These are phyloP conservation scores for Leucosticte australis DNA, from an alignment of 2,113 vertebrate genomes.

Conservation along the genomic window DNA sequence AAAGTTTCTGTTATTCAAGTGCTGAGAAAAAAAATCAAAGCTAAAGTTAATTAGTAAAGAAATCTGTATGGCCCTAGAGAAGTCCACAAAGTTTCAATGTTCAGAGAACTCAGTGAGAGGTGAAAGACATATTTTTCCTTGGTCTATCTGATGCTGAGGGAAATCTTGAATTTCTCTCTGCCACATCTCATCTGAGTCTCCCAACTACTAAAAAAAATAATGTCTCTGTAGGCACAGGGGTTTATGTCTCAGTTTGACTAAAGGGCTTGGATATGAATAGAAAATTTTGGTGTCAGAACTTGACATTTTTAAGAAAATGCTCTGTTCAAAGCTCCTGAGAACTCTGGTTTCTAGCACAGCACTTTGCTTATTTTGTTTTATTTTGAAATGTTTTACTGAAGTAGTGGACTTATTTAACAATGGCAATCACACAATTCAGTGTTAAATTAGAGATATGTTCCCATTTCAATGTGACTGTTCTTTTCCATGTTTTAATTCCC, in stretches of 20 bases:
- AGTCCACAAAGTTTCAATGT: not conserved
- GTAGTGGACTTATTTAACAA: not conserved
- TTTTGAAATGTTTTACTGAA: not conserved
- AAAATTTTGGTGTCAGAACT: not conserved
- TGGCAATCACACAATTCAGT: not conserved
- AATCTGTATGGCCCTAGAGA: not conserved
- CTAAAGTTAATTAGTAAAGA: not conserved
- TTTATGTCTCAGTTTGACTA: not conserved
- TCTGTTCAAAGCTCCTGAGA: not conserved
- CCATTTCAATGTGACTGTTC: not conserved
- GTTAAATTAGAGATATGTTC: not conserved
- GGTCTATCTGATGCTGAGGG: not conserved
- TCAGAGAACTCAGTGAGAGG: not conserved
- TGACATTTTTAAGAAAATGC: not conserved
- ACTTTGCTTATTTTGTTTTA: not conserved
- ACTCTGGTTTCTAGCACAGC: not conserved
- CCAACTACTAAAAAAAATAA: not conserved
- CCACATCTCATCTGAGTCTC: not conserved
- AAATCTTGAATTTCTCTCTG: not conserved
- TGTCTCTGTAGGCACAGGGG: not conserved
- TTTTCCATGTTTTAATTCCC: not conserved
- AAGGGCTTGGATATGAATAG: not conserved
- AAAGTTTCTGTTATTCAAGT: not conserved
- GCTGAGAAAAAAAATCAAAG: not conserved
- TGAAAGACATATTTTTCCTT: not conserved